phyloP scores from a whole-genome alignment of 2,888 invertebrate genomes.

The Pedicia rivosa region DNA sequence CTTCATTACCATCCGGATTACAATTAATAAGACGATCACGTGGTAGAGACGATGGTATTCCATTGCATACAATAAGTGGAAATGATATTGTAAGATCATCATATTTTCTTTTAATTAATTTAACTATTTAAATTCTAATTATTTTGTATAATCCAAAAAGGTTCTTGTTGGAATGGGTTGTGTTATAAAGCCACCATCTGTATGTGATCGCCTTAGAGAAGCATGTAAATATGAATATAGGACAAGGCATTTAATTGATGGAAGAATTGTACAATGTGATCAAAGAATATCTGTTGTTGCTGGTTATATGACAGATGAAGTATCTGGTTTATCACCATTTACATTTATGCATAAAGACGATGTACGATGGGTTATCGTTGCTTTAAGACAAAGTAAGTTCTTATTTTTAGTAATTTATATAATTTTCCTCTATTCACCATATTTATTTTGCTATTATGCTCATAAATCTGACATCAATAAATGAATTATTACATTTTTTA shows the following conservation, averaged over 20 bases:
- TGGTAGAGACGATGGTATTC: conserved; percentile 36
- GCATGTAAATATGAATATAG: conserved; percentile 71
- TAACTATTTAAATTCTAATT: neutral
- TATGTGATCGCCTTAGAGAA: conserved; percentile 47
- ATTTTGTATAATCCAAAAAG: conserved; percentile 18
- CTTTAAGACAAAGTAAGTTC: conserved; percentile 62
- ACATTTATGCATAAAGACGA: conserved; percentile 82
- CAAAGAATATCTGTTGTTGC: conserved; percentile 79
- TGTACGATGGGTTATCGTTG: conserved; percentile 76
- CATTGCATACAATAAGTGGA: conserved; percentile 35
- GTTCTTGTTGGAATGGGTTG: conserved; percentile 58
- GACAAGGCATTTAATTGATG: conserved; percentile 77
- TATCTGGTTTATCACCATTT: conserved; percentile 75
- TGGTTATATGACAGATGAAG: conserved; percentile 80
- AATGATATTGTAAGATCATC: conserved; percentile 38
- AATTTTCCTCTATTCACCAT: too few relatives aligned
- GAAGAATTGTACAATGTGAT: conserved; percentile 77
- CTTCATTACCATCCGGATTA: conserved; percentile 24
- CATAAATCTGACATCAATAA: too few relatives aligned
- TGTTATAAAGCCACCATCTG: conserved; percentile 50
- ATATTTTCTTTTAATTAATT: neutral
- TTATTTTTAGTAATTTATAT: neutral
- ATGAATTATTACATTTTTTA: too few relatives aligned
- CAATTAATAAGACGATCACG: conserved; percentile 34
- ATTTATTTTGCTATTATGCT: too few relatives aligned